phyloP scores from a whole-genome alignment of 2,888 invertebrate species.

The Cantharis lateralis region DNA sequence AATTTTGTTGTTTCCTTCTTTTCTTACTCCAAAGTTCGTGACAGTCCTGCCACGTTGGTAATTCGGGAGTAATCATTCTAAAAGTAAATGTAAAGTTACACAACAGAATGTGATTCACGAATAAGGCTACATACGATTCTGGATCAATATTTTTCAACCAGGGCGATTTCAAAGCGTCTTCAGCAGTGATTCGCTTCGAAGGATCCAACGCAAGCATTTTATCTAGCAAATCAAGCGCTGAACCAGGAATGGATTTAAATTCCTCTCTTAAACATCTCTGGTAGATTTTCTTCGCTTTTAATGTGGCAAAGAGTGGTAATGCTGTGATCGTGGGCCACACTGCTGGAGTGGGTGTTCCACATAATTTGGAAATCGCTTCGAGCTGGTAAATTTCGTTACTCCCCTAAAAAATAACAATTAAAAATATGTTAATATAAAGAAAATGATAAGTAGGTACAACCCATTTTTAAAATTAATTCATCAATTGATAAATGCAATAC shows the following conservation, averaged over 20 bases:
- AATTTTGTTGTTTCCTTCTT: slow-evolving; percentile 72
- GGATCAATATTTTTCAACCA: slow-evolving; percentile 93
- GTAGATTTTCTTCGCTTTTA: slow-evolving; percentile 90
- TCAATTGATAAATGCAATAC: too few species aligned
- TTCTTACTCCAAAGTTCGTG: slow-evolving; percentile 99
- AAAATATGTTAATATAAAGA: too few species aligned
- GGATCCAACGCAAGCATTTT: slow-evolving; percentile 97
- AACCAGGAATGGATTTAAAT: slow-evolving; percentile 87
- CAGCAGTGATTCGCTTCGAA: slow-evolving; percentile 88
- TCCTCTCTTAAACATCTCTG: slow-evolving; percentile 89
- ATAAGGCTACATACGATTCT: slow-evolving; percentile 72
- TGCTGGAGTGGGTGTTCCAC: slow-evolving; percentile 95
- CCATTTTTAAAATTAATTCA: too few species aligned
- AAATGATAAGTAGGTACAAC: too few species aligned
- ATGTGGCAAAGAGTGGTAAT: slow-evolving; percentile 87
- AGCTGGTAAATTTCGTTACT: slow-evolving; percentile 91
- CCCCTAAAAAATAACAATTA: slow-evolving; percentile 64
- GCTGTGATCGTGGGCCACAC: slow-evolving; percentile 96
- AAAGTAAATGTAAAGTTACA: slow-evolving; percentile 23
- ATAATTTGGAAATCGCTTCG: slow-evolving; percentile 90
- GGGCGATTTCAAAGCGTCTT: slow-evolving; percentile 87
- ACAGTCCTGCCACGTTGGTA: slow-evolving; percentile 97
- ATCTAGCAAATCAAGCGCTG: slow-evolving; percentile 89
- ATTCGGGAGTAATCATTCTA: slow-evolving; percentile 81
- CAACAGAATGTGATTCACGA: background rate